phyloP scores from a whole-genome alignment of 1,140 invertebrate species.

The Ooceraea biroi region DNA sequence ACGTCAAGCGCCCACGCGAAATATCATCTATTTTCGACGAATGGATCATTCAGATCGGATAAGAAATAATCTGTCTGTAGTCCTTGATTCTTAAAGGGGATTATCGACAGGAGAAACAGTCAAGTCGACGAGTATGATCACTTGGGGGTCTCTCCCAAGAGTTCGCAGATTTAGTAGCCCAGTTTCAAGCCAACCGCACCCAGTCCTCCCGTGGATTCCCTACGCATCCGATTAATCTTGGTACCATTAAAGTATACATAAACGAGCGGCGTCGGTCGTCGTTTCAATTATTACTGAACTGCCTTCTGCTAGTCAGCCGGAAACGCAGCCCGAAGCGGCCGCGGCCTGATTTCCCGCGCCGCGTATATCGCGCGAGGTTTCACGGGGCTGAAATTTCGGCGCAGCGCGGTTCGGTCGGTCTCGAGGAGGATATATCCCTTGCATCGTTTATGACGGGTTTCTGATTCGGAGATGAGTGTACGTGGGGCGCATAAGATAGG shows the following conservation, averaged over 20 bases:
- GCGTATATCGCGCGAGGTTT: constrained; percentile 33
- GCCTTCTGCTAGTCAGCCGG: constrained; percentile 54
- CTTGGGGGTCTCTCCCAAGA: too few relatives aligned
- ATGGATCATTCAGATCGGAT: neutral
- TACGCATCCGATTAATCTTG: constrained; percentile 57
- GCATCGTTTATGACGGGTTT: constrained; percentile 83
- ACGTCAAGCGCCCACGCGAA: neutral
- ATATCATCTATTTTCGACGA: neutral
- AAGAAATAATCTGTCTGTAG: neutral
- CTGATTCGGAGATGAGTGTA: constrained; percentile 83
- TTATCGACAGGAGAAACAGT: neutral
- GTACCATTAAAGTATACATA: constrained; percentile 59
- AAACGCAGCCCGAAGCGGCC: constrained; percentile 22
- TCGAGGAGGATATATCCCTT: constrained; percentile 74
- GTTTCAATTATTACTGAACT: constrained; percentile 57
- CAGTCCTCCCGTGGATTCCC: neutral
- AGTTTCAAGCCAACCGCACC: constrained; percentile 5
- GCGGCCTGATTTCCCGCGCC: constrained; percentile 45
- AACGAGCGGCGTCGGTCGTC: constrained; percentile 48
- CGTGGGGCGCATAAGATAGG: constrained; percentile 82
- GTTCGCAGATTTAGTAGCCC: constrained; percentile 40
- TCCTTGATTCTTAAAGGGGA: neutral
- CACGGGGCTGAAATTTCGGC: constrained; percentile 59
- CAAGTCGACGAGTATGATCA: constrained; percentile 8
- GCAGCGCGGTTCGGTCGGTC: constrained; percentile 5